A percentile compares a stretch with the other conserved stretches of the same genome.
Conservation (phyloP, 2,888 invertebrate species). For the Philaethria dido region DNA sequence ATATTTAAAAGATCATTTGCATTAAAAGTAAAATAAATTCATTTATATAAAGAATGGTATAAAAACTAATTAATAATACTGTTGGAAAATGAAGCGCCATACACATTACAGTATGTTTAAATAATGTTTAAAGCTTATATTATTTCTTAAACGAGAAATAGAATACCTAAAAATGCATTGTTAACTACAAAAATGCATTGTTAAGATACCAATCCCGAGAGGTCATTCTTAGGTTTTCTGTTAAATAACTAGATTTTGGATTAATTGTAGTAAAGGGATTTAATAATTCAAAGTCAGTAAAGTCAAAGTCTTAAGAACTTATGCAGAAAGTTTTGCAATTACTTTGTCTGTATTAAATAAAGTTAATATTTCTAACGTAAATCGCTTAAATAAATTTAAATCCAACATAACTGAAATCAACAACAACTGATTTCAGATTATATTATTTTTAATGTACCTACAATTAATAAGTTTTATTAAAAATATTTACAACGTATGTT, state of each 20-base stretch:
- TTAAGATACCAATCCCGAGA: not conserved
- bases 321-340: not conserved
- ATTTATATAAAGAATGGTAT: too few species aligned
- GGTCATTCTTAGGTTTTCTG: constrained; percentile 3
- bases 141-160: not conserved
- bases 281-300: too few species aligned
- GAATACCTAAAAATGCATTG: not conserved
- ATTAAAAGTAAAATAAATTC: not conserved
- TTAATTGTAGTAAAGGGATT: not conserved
- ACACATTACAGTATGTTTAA: not conserved
- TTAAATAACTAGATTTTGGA: not conserved
- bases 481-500: too few species aligned
- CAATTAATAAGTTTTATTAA: too few species aligned
- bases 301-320: too few species aligned
- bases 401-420: too few species aligned
- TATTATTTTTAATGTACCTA: too few species aligned
- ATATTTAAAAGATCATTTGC: not conserved
- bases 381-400: too few species aligned
- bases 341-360: not conserved
- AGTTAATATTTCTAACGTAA: too few species aligned
- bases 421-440: too few species aligned
- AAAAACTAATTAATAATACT: too few species aligned
- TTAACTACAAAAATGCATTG: not conserved
- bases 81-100: too few species aligned
- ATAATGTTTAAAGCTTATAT: not conserved